phyloP scores from a whole-genome alignment of 2,888 invertebrate species.

The Coremacera marginata region DNA sequence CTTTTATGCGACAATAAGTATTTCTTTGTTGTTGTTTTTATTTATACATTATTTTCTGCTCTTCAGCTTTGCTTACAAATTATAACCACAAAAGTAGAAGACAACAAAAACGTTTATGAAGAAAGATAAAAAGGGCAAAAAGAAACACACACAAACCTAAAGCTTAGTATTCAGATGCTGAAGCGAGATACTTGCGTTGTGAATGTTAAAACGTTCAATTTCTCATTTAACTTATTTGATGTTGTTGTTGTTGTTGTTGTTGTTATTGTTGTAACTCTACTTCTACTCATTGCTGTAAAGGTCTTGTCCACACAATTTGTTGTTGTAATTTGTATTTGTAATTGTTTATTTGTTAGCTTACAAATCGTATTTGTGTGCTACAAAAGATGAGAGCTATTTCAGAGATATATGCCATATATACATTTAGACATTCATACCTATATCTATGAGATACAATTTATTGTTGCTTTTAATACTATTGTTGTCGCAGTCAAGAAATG shows the following conservation, averaged over 20 bases:
- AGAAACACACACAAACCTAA: background rate
- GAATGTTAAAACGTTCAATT: constrained; percentile 18
- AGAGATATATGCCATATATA: background rate
- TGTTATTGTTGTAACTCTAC: background rate
- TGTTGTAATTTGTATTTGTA: constrained; percentile 18
- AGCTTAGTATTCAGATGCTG: background rate
- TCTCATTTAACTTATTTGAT: constrained; percentile 17
- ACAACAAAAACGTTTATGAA: background rate
- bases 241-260: background rate
- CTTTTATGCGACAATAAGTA: constrained; percentile 6
- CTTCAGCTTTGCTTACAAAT: too few species aligned
- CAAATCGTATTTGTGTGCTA: constrained; percentile 11
- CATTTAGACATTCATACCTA: background rate
- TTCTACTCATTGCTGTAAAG: background rate
- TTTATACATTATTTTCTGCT: background rate
- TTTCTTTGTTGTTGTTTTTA: background rate
- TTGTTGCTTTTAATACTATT: too few species aligned
- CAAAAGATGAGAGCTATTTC: background rate
- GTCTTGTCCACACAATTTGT: background rate
- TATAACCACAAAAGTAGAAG: background rate
- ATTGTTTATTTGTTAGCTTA: constrained; percentile 23
- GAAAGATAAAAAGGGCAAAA: background rate
- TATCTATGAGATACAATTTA: background rate
- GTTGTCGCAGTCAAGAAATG: background rate
- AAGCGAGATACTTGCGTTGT: background rate